phyloP scores from a whole-genome alignment of 2,888 invertebrate genomes.

The Dryocosmus kuriphilus region DNA sequence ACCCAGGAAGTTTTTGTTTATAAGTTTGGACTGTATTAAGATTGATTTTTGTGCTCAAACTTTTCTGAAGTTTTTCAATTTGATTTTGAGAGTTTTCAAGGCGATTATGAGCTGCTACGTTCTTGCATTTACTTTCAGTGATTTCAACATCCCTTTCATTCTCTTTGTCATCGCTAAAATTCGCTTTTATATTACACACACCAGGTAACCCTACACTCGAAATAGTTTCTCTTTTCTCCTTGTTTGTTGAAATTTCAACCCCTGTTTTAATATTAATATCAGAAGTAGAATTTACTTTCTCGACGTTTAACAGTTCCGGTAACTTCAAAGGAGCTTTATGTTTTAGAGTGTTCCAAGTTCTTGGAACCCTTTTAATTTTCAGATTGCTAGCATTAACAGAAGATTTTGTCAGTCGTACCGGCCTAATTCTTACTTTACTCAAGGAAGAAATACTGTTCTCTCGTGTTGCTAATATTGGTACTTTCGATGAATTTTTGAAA shows the following conservation, averaged over 20 bases:
- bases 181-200: neutral
- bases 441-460: conserved; percentile 47
- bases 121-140: neutral
- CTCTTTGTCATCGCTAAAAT: conserved; percentile 19
- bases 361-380: conserved; percentile 45
- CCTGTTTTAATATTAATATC: neutral
- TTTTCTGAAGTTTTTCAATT: conserved; percentile 68
- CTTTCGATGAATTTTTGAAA: conserved; percentile 46
- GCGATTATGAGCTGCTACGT: conserved; percentile 58
- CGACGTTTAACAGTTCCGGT: neutral
- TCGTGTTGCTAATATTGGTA: conserved; percentile 49
- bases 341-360: conserved; percentile 47
- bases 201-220: conserved; percentile 17
- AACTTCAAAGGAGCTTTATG: neutral
- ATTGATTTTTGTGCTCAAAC: conserved; percentile 67
- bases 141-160: conserved; percentile 24
- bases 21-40: conserved; percentile 66
- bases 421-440: conserved; percentile 58
- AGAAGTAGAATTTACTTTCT: neutral
- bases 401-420: conserved; percentile 60
- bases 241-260: neutral
- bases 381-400: conserved; percentile 59
- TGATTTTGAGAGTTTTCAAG: conserved; percentile 64
- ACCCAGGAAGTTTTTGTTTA: conserved; percentile 62
- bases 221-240: conserved; percentile 29